phyloP scores from a whole-genome alignment of 2,113 vertebrate genomes.

The Argyrosomus japonicus region DNA sequence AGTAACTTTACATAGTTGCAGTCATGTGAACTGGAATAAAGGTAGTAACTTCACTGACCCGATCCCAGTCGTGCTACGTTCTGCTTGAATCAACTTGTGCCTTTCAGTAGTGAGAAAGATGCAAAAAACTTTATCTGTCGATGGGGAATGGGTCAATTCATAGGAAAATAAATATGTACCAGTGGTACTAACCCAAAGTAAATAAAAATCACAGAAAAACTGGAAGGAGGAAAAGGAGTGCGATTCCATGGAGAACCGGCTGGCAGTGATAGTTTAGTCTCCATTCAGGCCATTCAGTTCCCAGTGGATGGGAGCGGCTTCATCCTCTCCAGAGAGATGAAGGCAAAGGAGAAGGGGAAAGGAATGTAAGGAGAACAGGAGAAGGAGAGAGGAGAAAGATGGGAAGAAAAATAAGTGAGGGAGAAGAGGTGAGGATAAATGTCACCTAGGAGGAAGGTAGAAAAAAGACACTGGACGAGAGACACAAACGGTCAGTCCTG shows the following conservation, averaged over 20 bases:
- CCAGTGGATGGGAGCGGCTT: constrained; percentile 62
- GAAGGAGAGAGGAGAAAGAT: constrained; percentile 1
- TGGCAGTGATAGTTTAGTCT: constrained; percentile 40
- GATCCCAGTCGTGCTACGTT: background rate
- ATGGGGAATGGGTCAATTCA: background rate
- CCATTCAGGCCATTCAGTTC: constrained; percentile 47
- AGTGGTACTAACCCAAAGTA: background rate
- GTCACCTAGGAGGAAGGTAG: background rate
- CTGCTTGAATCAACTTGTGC: background rate
- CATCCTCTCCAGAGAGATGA: constrained; percentile 45
- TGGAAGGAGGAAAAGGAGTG: constrained; percentile 3
- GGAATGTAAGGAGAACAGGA: background rate
- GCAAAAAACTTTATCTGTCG: background rate
- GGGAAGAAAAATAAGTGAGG: background rate
- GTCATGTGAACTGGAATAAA: too few species aligned
- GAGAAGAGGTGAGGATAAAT: background rate
- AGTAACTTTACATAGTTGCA: too few species aligned
- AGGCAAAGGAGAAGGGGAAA: background rate
- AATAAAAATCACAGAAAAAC: background rate
- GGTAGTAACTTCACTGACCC: too few species aligned
- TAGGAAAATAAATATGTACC: background rate
- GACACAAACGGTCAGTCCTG: constrained; percentile 21
- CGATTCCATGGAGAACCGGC: background rate
- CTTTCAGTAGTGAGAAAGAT: background rate
- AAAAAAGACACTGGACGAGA: constrained; percentile 7